phyloP scores from a whole-genome alignment of 2,888 invertebrate genomes.

The Drosophila birchii region DNA sequence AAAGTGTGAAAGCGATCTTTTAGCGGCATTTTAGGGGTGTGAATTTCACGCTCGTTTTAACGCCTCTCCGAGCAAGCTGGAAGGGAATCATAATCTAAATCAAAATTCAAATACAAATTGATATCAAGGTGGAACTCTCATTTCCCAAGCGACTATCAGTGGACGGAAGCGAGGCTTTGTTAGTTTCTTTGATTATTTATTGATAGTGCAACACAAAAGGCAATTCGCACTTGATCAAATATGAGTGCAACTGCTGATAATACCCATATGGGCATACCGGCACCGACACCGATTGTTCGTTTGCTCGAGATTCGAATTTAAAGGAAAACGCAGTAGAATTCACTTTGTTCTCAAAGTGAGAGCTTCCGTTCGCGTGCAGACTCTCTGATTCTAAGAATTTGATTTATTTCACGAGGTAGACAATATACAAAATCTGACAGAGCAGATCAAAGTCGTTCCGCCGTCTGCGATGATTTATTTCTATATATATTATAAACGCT shows the following conservation, averaged over 20 bases:
- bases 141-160: conserved; percentile 23
- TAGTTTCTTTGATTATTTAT: conserved; percentile 43
- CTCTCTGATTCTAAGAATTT: conserved; percentile 26
- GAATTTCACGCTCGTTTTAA: conserved; percentile 57
- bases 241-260: conserved; percentile 25
- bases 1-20: conserved; percentile 46
- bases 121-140: conserved; percentile 11
- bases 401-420: conserved; percentile 25
- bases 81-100: conserved; percentile 1
- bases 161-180: conserved; percentile 30
- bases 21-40: conserved; percentile 66
- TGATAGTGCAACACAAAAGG: conserved; percentile 64
- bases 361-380: conserved; percentile 64
- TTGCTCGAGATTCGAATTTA: background rate
- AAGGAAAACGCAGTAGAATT: conserved; percentile 39
- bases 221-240: conserved; percentile 61
- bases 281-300: conserved; percentile 5
- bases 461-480: conserved; percentile 6
- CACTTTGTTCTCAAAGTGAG: conserved; percentile 34
- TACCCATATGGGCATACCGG: conserved; percentile 8
- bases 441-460: conserved; percentile 40
- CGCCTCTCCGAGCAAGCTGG: conserved; percentile 1
- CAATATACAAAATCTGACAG: conserved; percentile 1
- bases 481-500: background rate
- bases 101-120: conserved; percentile 26